Evolutionary conservation across 1,140 invertebrate species (phyloP), one percentile per base, ranked within the genome.

Genomic region (Drosophila prosaltans): DNA sequence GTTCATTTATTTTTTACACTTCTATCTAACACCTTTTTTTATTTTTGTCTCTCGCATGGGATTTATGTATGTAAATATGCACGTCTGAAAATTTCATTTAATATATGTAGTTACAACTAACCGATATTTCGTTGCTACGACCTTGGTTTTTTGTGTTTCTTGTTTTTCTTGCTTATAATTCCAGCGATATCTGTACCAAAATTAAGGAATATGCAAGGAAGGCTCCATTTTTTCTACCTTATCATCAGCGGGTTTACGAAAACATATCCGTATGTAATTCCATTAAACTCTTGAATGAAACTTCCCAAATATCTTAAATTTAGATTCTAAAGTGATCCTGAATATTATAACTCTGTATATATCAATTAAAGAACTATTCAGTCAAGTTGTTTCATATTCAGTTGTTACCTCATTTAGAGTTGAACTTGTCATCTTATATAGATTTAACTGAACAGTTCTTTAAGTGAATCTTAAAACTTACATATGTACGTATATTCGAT

Each of bases 201-300:
- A 95, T 96, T 9, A 94, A 95, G 59, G 93, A 94, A n/a, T 93
- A 94, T 41, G 96, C 95, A 0, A 93, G 94, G 0, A 93, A 93
- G 73, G 93, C 94, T 1, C 96, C 96, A 0, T 96, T 97, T 90
- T 94, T 95, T 78, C 95, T 96, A 28, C 96, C 96, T 2, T 95
- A 95, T 90, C 95, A 96, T 91, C 94, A 94, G 64, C 94, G 93
- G 66, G 94, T 96, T 11, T 96, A 95, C 69, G 93, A 95, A 68
- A 94, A 94, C 65, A 94, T 95, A 61, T 94, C 94, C 73, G 95
- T 96, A 93, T 48, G 74, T 68, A 16, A 16, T 16, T 16, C 16
- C 16, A 16, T 16, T 16, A 16, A 16, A 16, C 0, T 16, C 16
- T 16, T 16, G 16, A 16, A 16, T 16, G 16, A 16, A 16, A 16